Evolutionary conservation across 2,888 invertebrate species (phyloP).

Genomic region (Melinaea marsaeus): DNA sequence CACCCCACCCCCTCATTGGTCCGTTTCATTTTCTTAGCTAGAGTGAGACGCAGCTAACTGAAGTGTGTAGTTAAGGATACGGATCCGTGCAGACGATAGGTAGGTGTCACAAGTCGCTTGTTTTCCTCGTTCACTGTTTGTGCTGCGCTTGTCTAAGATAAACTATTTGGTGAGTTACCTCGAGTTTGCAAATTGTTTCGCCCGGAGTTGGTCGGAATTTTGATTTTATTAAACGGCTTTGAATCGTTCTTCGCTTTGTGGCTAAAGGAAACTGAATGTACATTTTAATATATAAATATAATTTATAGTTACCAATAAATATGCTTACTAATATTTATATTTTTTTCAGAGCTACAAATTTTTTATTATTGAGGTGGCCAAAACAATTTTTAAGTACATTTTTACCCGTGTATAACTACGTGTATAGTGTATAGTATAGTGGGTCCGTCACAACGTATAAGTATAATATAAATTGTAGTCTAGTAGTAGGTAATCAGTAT

Average conservation of each 20-base stretch:
- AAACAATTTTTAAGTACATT: too few species aligned
- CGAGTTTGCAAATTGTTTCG: slow-evolving; percentile 65
- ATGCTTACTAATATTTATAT: too few species aligned
- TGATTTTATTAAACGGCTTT: slow-evolving; percentile 51
- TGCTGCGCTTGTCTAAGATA: slow-evolving; percentile 59
- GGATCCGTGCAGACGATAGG: slow-evolving; percentile 68
- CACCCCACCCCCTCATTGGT: slow-evolving; percentile 79
- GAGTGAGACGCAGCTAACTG: slow-evolving; percentile 72
- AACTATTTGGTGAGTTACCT: slow-evolving; percentile 65
- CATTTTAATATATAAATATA: background rate
- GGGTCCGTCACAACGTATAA: too few species aligned
- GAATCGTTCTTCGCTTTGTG: slow-evolving; percentile 26
- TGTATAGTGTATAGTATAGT: too few species aligned
- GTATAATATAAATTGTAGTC: too few species aligned
- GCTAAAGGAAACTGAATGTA: background rate
- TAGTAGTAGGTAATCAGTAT: too few species aligned
- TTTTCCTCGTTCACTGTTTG: slow-evolving; percentile 63
- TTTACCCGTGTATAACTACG: too few species aligned
- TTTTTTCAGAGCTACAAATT: too few species aligned
- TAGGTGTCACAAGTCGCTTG: slow-evolving; percentile 64
- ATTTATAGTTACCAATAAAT: too few species aligned
- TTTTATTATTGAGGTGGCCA: too few species aligned
- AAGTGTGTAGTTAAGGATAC: slow-evolving; percentile 73
- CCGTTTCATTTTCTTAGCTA: slow-evolving; percentile 77
- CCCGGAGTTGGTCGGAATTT: slow-evolving; percentile 50